phyloP scores from a whole-genome alignment of 2,113 vertebrate genomes.

The Neotoma lepida region DNA sequence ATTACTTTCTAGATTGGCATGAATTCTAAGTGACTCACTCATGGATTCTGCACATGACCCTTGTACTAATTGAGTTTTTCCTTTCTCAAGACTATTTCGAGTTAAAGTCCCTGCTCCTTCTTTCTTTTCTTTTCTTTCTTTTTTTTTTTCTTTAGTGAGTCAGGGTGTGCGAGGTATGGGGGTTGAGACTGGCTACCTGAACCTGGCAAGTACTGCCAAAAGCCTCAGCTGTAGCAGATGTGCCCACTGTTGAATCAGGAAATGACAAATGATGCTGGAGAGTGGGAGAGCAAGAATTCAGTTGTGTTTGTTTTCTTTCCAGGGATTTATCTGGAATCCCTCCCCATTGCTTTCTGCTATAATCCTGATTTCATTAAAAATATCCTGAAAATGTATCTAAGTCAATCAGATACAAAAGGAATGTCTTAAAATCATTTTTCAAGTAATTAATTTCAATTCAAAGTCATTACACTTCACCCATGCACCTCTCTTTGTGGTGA shows the following conservation, averaged over 20 bases:
- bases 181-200: background rate
- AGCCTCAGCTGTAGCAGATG: background rate
- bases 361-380: slow-evolving; percentile 24
- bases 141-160: background rate
- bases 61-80: background rate
- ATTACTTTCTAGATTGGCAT: background rate
- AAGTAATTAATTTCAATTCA: background rate
- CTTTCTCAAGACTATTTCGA: background rate
- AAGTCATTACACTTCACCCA: background rate
- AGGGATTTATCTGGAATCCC: background rate
- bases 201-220: background rate
- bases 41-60: background rate
- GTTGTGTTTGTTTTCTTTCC: background rate
- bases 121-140: background rate
- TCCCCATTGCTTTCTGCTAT: background rate
- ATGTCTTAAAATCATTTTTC: slow-evolving; percentile 3
- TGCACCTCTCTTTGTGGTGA: fast-evolving
- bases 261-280: background rate
- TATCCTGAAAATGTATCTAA: background rate
- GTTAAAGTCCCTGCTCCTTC: background rate
- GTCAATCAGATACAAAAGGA: background rate
- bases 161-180: fast-evolving
- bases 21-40: background rate
- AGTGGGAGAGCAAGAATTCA: background rate
- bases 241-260: background rate